Base-by-base conservation (phyloP, 2,888 invertebrate genomes). In the Heliconius cydno region DNA sequence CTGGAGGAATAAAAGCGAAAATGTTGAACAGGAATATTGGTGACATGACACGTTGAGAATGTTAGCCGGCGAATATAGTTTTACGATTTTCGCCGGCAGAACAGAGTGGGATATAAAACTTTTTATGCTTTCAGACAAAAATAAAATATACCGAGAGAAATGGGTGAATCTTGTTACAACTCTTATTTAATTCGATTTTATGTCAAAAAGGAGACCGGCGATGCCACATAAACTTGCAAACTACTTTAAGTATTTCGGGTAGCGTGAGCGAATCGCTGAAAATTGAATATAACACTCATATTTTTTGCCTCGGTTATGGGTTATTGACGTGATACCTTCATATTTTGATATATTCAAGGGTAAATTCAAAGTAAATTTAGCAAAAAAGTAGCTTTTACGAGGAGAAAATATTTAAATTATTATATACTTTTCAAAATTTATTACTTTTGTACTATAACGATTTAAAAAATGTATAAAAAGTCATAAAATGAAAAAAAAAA, bases 41-140 rank as follows among this genome's bases (percentile, higher is more conserved):
- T 83, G 82, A 83, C 79, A 83, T 78, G 83, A 85, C 84, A 84
- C 83, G 80, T 79, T 77, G 86, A 88, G 88, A 88, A 88, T 88
- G 86, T 87, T 86, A 81, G 81, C 82, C 81, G 76, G 79, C 79
- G 79, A 66, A 80, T 82, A 78, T 82, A 82, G 80, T 83, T 84
- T 82, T 81, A 82, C 82, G 83, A 81, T 80, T 82, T 83, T 80
- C 82, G 81, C 77, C 80, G 80, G 76, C 83, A 75, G 79, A 73
- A 70, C 77, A 72, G 79, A 78, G 81, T 81, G 83, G 79, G 76
- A 28, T 71, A 80, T 83, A 83, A 82, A 83, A 83, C 73, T 80
- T 80, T 82, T 82, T 82, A 83, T 81, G 82, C 78, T 80, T 76
- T 66, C 76, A 82, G 80, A 76, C 79, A 81, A 83, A 83, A 82